Evolutionary conservation across 2,888 invertebrate species (phyloP).

Genomic region (Melanostoma mellinum): DNA sequence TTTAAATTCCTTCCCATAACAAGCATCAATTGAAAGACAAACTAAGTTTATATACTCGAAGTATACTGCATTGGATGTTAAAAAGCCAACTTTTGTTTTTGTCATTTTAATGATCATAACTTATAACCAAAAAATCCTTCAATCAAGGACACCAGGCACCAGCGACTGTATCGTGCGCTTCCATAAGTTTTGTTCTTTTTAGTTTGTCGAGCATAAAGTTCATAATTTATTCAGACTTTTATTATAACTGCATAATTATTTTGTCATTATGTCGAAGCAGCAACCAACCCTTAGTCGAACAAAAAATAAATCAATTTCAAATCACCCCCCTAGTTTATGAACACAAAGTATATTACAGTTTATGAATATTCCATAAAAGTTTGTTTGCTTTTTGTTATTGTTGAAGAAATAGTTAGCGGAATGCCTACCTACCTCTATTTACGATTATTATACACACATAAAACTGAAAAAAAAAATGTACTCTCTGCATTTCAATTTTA

Average conservation of each 20-base stretch:
- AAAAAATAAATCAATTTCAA: slow-evolving; percentile 5
- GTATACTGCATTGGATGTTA: no score
- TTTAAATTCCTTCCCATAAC: no score
- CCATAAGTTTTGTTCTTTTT: slow-evolving; percentile 2
- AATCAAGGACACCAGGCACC: no score
- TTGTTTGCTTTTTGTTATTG: neutral
- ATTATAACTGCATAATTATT: slow-evolving; percentile 25
- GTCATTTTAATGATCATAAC: no score
- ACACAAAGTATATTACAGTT: neutral
- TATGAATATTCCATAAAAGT: slow-evolving; percentile 21
- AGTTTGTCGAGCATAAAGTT: neutral
- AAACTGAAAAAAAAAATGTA: neutral
- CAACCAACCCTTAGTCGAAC: neutral
- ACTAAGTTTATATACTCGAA: no score
- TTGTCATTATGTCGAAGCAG: slow-evolving; percentile 33
- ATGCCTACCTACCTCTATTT: neutral
- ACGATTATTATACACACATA: neutral
- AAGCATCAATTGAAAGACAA: no score
- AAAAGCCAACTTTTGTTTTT: no score
- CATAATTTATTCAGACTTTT: slow-evolving; percentile 17
- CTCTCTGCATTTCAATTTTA: slow-evolving; percentile 22
- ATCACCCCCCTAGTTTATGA: slow-evolving; percentile 3
- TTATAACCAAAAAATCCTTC: no score
- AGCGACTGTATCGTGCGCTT: no score
- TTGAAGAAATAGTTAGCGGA: neutral